Conservation (phyloP, 2,113 vertebrate genomes). For the Scytalopus superciliaris region DNA sequence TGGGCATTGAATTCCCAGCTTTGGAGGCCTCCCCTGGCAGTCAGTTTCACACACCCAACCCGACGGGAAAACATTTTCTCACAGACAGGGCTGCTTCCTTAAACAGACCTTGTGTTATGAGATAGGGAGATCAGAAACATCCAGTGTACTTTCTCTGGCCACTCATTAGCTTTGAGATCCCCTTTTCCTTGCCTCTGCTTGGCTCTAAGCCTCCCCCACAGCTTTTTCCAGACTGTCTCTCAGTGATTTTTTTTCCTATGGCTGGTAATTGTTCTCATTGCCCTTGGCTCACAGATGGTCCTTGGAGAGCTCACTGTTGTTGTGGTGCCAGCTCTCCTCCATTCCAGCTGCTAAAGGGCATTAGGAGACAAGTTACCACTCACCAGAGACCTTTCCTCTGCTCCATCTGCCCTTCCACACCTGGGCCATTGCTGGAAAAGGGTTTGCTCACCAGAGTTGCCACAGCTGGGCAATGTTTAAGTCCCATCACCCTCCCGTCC, state of each 20-base stretch:
- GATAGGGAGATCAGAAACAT: neutral
- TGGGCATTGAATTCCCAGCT: neutral
- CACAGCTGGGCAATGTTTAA: neutral
- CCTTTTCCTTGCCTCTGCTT: neutral
- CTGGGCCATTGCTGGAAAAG: rapidly evolving
- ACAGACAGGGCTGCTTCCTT: neutral
- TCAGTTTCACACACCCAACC: neutral
- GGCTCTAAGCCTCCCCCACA: neutral
- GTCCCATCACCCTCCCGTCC: too few relatives aligned
- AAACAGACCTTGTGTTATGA: neutral
- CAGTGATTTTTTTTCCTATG: neutral
- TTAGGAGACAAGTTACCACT: neutral
- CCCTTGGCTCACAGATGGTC: conserved; percentile 49
- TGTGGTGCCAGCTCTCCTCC: conserved; percentile 23
- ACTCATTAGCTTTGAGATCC: neutral
- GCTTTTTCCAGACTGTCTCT: conserved; percentile 19
- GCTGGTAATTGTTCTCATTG: conserved; percentile 48
- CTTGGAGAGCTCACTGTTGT: conserved; percentile 7
- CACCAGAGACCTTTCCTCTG: neutral
- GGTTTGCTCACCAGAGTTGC: neutral
- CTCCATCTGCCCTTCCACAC: neutral
- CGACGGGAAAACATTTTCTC: neutral
- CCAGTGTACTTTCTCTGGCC: neutral
- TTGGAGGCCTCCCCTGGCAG: neutral
- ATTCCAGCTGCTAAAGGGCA: conserved; percentile 38